phyloP scores from a whole-genome alignment of 2,113 vertebrate species.

The Rhagologus leucostigma region DNA sequence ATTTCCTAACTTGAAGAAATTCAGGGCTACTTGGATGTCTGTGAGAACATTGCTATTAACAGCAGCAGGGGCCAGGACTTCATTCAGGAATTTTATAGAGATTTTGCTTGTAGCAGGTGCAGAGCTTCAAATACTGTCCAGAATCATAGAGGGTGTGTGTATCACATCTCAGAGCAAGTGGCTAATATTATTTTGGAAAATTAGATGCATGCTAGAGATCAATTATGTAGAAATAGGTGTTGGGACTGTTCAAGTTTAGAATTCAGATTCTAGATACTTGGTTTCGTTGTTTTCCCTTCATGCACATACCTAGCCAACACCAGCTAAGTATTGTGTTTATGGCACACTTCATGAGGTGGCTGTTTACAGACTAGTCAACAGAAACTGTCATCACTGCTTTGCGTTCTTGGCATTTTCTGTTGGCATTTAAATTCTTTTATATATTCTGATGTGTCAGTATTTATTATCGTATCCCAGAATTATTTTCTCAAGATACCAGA shows the following conservation, averaged over 20 bases:
- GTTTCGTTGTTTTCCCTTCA: not conserved
- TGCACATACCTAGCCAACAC: not conserved
- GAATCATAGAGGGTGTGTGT: rapidly evolving
- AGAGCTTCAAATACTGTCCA: not conserved
- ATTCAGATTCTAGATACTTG: not conserved
- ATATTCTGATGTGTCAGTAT: not conserved
- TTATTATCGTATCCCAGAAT: not conserved
- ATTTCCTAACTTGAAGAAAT: not conserved
- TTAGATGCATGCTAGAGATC: not conserved
- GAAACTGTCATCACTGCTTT: not conserved
- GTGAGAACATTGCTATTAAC: not conserved
- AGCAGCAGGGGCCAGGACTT: not conserved
- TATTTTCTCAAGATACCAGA: not conserved
- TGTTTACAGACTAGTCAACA: not conserved
- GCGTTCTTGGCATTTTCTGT: not conserved
- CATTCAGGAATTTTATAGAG: not conserved
- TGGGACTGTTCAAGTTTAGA: not conserved
- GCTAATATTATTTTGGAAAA: not conserved
- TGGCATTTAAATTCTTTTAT: not conserved
- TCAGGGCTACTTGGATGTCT: not conserved
- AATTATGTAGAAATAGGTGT: not conserved
- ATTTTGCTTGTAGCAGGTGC: not conserved
- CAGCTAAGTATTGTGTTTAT: not conserved
- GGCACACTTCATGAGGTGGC: not conserved
- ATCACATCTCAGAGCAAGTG: not conserved